phyloP scores from a whole-genome alignment of 2,888 invertebrate genomes.

The Philereme vetulata region DNA sequence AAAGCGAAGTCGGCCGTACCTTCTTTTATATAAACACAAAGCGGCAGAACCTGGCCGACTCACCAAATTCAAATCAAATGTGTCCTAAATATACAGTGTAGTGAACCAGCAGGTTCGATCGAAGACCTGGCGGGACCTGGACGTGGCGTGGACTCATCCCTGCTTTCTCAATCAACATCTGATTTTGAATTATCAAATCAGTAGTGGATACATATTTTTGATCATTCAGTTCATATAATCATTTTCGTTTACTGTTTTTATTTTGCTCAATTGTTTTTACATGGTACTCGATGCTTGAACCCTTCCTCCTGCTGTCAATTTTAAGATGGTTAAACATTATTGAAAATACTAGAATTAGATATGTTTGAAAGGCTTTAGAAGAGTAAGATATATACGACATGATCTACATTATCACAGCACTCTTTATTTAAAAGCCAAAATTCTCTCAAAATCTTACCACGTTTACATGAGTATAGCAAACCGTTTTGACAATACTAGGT shows the following conservation, averaged over 20 bases:
- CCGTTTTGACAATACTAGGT: too few species aligned
- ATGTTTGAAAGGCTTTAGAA: conserved; percentile 8
- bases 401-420: conserved; percentile 26
- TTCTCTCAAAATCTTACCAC: too few species aligned
- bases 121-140: conserved; percentile 16
- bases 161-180: too few species aligned
- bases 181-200: too few species aligned
- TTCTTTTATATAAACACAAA: conserved; percentile 52
- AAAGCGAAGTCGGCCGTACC: conserved; percentile 47
- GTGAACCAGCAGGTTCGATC: conserved; percentile 9
- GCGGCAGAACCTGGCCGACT: conserved; percentile 43
- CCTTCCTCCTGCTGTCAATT: conserved; percentile 24
- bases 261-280: too few species aligned
- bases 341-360: conserved; percentile 15
- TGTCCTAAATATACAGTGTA: conserved; percentile 35
- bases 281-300: neutral
- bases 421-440: conserved; percentile 1
- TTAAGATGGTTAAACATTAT: neutral
- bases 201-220: too few species aligned
- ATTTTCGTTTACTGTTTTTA: too few species aligned
- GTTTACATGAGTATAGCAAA: too few species aligned
- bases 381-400: conserved; percentile 8
- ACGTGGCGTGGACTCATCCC: neutral
- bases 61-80: conserved; percentile 19
- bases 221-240: too few species aligned